Base-by-base conservation (phyloP, 2,797 vertebrate species). In the Tadarida brasiliensis region DNA sequence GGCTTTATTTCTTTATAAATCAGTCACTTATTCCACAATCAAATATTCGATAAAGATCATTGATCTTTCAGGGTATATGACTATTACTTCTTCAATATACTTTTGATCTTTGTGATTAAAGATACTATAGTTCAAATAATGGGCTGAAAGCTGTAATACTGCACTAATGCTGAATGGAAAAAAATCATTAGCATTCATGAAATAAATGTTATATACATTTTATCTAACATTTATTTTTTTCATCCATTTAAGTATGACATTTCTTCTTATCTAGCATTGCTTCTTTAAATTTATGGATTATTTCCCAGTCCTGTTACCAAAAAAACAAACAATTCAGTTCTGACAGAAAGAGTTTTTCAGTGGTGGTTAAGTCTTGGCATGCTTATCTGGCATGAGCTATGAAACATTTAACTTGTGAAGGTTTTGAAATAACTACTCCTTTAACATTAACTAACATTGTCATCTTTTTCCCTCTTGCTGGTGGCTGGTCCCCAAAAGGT, bases 231-330 rank as follows among this genome's bases (percentile, higher is more conserved):
- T 78, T 93, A 70, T 57, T 89, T 44, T 65, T 92, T 95, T 67
- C 61, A 59, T 57, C 44, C 51, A 89, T 95, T 96, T 87, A 97
- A 97, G 83, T 87, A 94, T 85, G 89, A 94, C 82, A 84, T 74
- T 85, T 96, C 70, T 92, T 78, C 85, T 77, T 95, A 93, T 94
- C 81, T 94, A 92, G 30, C 57, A 90, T 56, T 95, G 85, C 77
- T 92, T 83, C 33, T 97, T 95, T 96, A 91, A 85, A 94, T 94
- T 90, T 97, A 87, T 96, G 68, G 22, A 88, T 90, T 93, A 61
- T 77, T 93, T 92, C 26, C 77, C 61, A 91, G 51, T 24, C 61
- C 65, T 95, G 86, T 93, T 93, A 96, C 90, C 90, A 96, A 87
- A 97, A 93, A 61, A 16, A 85, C 82, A 96, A 97, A 94, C 28